Percentiles rank a stretch among this genome's conserved stretches.
Evolutionary conservation across 2,113 vertebrate genomes (phyloP).

Genomic region (Cacatua alba): DNA sequence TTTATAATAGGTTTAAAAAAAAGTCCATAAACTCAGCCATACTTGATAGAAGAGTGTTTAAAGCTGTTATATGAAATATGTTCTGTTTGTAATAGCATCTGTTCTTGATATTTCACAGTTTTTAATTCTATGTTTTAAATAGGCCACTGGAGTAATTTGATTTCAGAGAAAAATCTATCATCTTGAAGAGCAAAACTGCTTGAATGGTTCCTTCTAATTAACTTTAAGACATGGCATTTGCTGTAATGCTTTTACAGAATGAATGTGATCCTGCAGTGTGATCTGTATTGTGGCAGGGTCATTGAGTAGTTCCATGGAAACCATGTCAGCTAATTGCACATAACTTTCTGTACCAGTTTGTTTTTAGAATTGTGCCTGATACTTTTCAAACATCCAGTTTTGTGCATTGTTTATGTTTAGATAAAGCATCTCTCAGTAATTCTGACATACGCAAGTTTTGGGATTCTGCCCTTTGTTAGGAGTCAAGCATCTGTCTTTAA

Average conservation of each 20-base stretch:
- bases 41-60: not conserved
- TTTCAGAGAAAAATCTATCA: constrained; percentile 21
- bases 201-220: constrained; percentile 35
- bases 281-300: not conserved
- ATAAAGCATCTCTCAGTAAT: not conserved
- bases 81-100: constrained; percentile 2
- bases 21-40: not conserved
- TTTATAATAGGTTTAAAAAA: not conserved
- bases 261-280: not conserved
- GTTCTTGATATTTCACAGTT: constrained; percentile 3
- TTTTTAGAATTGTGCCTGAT: not conserved
- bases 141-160: constrained; percentile 22
- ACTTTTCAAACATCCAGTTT: not conserved
- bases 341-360: not conserved
- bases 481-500: not conserved
- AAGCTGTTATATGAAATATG: not conserved
- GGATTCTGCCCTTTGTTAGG: not conserved
- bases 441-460: not conserved
- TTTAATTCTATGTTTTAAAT: constrained; percentile 24
- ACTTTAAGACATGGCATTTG: constrained; percentile 15
- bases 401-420: not conserved
- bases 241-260: not conserved
- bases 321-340: not conserved
- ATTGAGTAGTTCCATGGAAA: constrained; percentile 8
- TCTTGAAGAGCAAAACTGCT: constrained; percentile 35